Base-by-base conservation (phyloP, 2,113 vertebrate species). In the Notothenia rossii region DNA sequence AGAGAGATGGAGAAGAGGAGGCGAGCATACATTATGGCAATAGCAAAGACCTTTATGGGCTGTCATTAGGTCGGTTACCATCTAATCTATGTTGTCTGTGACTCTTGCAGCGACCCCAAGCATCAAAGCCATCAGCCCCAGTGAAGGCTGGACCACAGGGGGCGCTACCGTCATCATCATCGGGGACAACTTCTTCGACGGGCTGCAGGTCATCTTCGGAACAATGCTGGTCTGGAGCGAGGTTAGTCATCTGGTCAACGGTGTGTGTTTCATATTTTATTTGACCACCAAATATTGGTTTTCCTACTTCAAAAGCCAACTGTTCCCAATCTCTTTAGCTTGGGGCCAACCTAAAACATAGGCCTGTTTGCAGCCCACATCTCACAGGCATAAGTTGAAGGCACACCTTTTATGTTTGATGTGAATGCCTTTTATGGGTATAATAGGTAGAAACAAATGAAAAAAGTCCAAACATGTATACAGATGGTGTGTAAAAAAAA, bases 51-150 rank as follows among this genome's bases (percentile, higher is more conserved):
- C 75, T 85, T 84, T 84, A 73, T 82, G 49, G 68, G 61, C 68
- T 77, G 84, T 79, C 84, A 71, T 78, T 80, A 81, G 43, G 62
- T 79, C 82, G 59, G 63, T 87, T 86, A 85, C 63, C 66, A 20
- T 74, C 83, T 88, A 67, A 85, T 89, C 75, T 86, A 61, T 81
- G 86, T 69, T 89, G 22, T 83, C 40, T 84, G 56, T 82, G 55
- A 75, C 45, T 83, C 53, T 54, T 56, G 3, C 86, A 94, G 93
- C 92, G 61, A 98, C 98, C 89, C 98, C 98, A 89, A 98, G 98
- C 97, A 98, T 99, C 95, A 99, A 99, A 97, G 97, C 97, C 94
- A 99, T 99, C 96, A 99, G 97, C 95, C 97, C 97, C 91, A 99
- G 97, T 92, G 97, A 99, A 96, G 97, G 97, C 91, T 99, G 97